These are phyloP conservation scores for Alcis repandata DNA, from an alignment of 2,888 invertebrate species.

Conservation along the genomic window DNA sequence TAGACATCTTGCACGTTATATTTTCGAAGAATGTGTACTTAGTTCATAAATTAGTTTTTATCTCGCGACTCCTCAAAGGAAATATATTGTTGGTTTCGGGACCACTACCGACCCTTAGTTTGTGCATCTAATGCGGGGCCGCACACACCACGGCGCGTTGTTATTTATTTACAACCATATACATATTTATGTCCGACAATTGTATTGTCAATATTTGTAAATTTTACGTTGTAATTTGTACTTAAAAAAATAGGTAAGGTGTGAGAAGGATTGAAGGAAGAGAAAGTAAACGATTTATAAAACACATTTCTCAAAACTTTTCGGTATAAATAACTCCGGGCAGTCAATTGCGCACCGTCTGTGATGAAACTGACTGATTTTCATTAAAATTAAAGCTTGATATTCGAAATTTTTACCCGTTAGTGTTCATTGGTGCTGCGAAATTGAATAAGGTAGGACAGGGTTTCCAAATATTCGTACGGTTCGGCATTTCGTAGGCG, in stretches of 20 bases:
- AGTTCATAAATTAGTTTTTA: constrained; percentile 13
- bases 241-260: constrained; percentile 53
- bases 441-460: constrained; percentile 69
- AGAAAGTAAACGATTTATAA: constrained; percentile 15
- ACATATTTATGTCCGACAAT: constrained; percentile 45
- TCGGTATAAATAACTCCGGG: constrained; percentile 27
- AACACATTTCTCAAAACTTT: constrained; percentile 29
- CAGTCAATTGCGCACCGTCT: constrained; percentile 38
- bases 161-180: constrained; percentile 43
- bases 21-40: constrained; percentile 19
- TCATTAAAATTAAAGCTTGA: constrained; percentile 39
- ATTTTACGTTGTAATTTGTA: constrained; percentile 65
- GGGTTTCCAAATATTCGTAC: constrained; percentile 71
- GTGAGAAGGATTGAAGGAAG: constrained; percentile 19
- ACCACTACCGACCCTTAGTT: constrained; percentile 33
- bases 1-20: constrained; percentile 14
- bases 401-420: constrained; percentile 60
- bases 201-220: constrained; percentile 55
- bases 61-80: constrained; percentile 22
- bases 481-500: constrained; percentile 48
- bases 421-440: constrained; percentile 81
- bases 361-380: constrained; percentile 48
- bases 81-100: constrained; percentile 35
- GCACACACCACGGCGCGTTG: constrained; percentile 40
- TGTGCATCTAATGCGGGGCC: constrained; percentile 48